These are phyloP conservation scores for Carassius auratus DNA, from an alignment of 2,113 vertebrate genomes.

Conservation along the genomic window DNA sequence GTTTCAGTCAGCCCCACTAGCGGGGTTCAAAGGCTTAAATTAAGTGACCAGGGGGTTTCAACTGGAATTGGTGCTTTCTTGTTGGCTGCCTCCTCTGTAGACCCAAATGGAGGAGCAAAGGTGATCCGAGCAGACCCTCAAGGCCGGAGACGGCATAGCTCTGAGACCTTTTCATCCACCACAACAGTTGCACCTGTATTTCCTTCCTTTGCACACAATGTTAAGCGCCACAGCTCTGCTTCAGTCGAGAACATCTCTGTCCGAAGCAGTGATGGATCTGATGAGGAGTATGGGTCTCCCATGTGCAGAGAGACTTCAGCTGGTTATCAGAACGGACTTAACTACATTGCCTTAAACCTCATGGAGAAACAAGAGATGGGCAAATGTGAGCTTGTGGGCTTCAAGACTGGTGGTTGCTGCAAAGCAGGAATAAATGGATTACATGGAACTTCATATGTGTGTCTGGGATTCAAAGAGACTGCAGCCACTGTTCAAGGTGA, in stretches of 20 bases:
- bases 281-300: constrained; percentile 77
- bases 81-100: constrained; percentile 73
- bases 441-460: constrained; percentile 82
- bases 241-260: constrained; percentile 94
- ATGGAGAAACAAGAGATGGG: constrained; percentile 79
- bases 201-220: constrained; percentile 91
- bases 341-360: constrained; percentile 94
- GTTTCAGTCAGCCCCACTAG: constrained; percentile 77
- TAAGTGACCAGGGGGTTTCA: constrained; percentile 74
- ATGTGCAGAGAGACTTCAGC: constrained; percentile 93
- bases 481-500: constrained; percentile 91
- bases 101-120: constrained; percentile 91
- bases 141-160: constrained; percentile 93
- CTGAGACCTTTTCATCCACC: constrained; percentile 96
- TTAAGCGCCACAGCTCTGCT: constrained; percentile 92
- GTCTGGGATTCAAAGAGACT: constrained; percentile 92
- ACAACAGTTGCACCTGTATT: constrained; percentile 95
- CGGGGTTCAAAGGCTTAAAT: constrained; percentile 83
- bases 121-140: constrained; percentile 93
- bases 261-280: constrained; percentile 81
- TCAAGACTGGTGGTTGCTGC: constrained; percentile 77
- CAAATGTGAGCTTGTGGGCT: constrained; percentile 72
- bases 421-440: constrained; percentile 81
- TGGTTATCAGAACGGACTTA: constrained; percentile 94
- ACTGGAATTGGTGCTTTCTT: constrained; percentile 80